Evolutionary conservation across 2,888 invertebrate genomes (phyloP).

Genomic region (Chaetogeoica ovagalla): DNA sequence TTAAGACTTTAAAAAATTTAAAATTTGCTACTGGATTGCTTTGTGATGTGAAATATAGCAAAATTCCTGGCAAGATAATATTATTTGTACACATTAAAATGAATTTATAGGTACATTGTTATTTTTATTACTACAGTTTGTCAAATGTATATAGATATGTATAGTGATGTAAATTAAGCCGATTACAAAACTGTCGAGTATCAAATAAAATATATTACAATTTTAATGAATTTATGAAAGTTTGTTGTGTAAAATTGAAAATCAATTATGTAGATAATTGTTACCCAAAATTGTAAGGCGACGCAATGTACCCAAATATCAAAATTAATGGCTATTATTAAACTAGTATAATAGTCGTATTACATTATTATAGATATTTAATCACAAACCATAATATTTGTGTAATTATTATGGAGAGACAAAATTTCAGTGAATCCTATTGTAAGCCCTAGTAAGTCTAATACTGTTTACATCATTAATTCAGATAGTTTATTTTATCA

Average conservation of each 20-base stretch:
- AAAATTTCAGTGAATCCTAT: slow-evolving; percentile 21
- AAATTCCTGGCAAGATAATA: too few relatives aligned
- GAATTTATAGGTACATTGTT: too few relatives aligned
- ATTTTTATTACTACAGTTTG: too few relatives aligned
- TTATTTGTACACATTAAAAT: too few relatives aligned
- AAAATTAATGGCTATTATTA: slow-evolving; percentile 33
- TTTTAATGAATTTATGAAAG: slow-evolving; percentile 39
- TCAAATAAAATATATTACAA: slow-evolving; percentile 24
- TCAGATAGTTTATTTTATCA: neutral
- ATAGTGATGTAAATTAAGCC: too few relatives aligned
- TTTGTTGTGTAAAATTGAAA: slow-evolving; percentile 19
- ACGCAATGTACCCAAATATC: neutral
- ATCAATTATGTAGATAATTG: slow-evolving; percentile 40
- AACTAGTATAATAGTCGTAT: slow-evolving; percentile 10
- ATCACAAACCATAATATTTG: slow-evolving; percentile 1
- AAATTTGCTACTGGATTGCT: too few relatives aligned
- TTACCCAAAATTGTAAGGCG: slow-evolving; percentile 24
- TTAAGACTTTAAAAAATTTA: too few relatives aligned
- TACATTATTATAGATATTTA: slow-evolving; percentile 28
- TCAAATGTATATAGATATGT: too few relatives aligned
- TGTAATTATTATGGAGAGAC: neutral
- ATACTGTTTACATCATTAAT: slow-evolving; percentile 8
- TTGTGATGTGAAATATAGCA: too few relatives aligned
- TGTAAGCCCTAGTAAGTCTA: slow-evolving; percentile 1
- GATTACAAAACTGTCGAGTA: slow-evolving; percentile 34